Evolutionary conservation across 2,797 vertebrate genomes (phyloP), one percentile per base, ranked within the genome.

Genomic region (Dendrocincla fuliginosa): DNA sequence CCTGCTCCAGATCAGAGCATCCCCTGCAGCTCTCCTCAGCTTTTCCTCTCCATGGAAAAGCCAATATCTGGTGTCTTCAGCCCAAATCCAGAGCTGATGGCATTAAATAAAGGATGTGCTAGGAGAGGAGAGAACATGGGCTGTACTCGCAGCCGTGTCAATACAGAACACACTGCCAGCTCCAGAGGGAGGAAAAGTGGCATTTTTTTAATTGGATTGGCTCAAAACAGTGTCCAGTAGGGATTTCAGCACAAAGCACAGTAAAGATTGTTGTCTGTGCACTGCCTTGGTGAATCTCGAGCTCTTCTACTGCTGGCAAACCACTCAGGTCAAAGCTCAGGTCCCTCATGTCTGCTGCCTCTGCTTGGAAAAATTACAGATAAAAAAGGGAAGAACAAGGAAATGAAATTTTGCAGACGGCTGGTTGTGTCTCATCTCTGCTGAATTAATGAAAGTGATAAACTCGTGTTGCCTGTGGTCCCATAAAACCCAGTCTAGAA

Each of bases 91-190:
- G 85, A 76, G 87, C 78, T 32, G 57, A 22, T 6, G 5, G 79
- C 44, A 6, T 70, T 56, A 63, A 68, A 69, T 55, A 20, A 69
- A 63, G 56, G 52, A 19, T 53, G 60, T 1, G 3, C 35, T 6
- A 3, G 44, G 9, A 35, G 46, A 64, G 60, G 63, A 56, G 46
- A 47, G 25, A 30, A 15, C 2, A 9, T 2, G 47, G 69, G 69
- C 70, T 87, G 46, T 8, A 4, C 44, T 55, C 4, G 0, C 77
- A n/a, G 8, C 33, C 17, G 20, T 42, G 50, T 73, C 70, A 39
- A 2, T 50, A 30, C 3, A 9, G 41, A 24, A 23, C 3, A 5
- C 9, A 7, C 70, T 75, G n/a, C 53, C 50, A 0, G 1, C 69
- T 76, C 24, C 15, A 8, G 4, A 4, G 3, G 74, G 41, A 64